Percentiles rank a stretch among this genome's conserved stretches.
These are phyloP conservation scores for Lamproptera curius DNA, from an alignment of 2,888 invertebrate species.

Conservation along the genomic window DNA sequence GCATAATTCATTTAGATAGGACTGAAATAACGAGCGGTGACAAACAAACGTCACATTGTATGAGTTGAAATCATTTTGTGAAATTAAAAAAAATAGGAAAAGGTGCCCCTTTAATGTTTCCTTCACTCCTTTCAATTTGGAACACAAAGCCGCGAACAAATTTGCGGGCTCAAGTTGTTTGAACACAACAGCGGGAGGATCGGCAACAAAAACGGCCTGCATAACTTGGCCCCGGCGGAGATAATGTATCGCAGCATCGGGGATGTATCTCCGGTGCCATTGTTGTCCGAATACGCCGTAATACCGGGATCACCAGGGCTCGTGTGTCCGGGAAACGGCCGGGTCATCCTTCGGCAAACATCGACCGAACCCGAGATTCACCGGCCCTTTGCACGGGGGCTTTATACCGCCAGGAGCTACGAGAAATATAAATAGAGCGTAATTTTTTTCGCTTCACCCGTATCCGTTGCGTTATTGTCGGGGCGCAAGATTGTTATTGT, in stretches of 20 bases:
- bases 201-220: conserved; percentile 66
- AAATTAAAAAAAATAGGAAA: background rate
- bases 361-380: conserved; percentile 68
- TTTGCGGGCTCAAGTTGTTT: conserved; percentile 44
- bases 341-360: conserved; percentile 73
- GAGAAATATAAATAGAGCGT: conserved; percentile 57
- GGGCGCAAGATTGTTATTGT: conserved; percentile 37
- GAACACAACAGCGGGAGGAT: conserved; percentile 60
- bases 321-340: conserved; percentile 73
- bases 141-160: conserved; percentile 31
- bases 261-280: conserved; percentile 60
- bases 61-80: conserved; percentile 7
- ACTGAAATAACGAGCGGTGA: background rate
- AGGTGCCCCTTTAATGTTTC: conserved; percentile 20
- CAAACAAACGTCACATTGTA: conserved; percentile 8
- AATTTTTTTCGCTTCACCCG: conserved; percentile 33
- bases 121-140: conserved; percentile 26
- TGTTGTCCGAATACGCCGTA: conserved; percentile 65
- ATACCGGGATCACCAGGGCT: conserved; percentile 61
- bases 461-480: conserved; percentile 33
- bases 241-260: conserved; percentile 71
- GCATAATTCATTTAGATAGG: too few species aligned
- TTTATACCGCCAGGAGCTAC: conserved; percentile 52
- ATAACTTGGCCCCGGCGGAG: conserved; percentile 70
- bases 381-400: conserved; percentile 69